Conservation (phyloP, 2,113 vertebrate species). For the Engraulis encrasicolus region DNA sequence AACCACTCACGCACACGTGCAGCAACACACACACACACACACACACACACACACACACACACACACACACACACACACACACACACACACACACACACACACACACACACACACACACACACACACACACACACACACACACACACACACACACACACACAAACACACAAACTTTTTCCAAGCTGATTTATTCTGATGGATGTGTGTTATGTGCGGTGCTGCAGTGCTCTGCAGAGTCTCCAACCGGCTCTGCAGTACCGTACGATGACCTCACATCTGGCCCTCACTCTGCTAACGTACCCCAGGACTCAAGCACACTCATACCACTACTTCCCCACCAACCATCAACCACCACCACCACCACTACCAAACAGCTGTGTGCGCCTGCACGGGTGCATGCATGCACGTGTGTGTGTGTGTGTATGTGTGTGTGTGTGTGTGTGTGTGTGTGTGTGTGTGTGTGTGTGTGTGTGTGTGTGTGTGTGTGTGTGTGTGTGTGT, state of each 20-base stretch:
- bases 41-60: not conserved
- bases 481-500: not conserved
- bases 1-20: no score
- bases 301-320: not conserved
- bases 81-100: slow-evolving; percentile 9
- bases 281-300: not conserved
- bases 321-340: no score
- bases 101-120: not conserved
- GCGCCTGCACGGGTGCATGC: not conserved
- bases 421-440: not conserved
- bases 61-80: not conserved
- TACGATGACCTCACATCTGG: not conserved
- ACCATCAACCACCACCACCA: no score
- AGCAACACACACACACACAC: no score
- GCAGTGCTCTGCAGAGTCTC: slow-evolving; percentile 1
- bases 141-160: not conserved
- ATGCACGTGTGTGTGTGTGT: slow-evolving; percentile 10
- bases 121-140: not conserved
- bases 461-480: no score
- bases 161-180: not conserved
- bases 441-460: no score
- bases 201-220: not conserved
- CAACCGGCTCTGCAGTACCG: not conserved
- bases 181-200: not conserved
- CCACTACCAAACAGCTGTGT: not conserved